Evolutionary conservation across 2,797 vertebrate species (phyloP), one percentile per base, ranked within the genome.

Genomic region (Epinephelus coioides): DNA sequence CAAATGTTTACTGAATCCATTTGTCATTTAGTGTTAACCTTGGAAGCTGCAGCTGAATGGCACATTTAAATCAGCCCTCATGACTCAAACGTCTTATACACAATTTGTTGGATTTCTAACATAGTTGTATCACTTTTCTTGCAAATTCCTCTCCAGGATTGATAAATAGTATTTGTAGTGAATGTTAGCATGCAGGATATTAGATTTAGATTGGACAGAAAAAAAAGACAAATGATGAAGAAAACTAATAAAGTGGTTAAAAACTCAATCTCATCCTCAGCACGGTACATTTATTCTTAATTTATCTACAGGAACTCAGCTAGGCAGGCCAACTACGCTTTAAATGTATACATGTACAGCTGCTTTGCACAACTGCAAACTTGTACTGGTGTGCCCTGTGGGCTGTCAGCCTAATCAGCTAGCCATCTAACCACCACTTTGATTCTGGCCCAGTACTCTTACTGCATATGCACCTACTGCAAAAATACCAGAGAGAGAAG

Each of bases 211-310:
- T 13, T 51, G 30, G 47, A 11, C 18, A 47, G 18, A 49, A 27
- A 73, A 73, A 63, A 60, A 68, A 64, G 8, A 65, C 62, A 11
- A 74, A 64, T 59, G 12, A 70, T 51, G 30, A 55, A 50, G 4
- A 68, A 79, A 79, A 57, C 50, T 6, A 57, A 65, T 57, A 64
- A 54, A 60, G 34, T 63, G 30, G 53, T 69, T 69, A 72, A 75
- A 73, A 84, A 51, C 15, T 38, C 50, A 66, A 50, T 73, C 53
- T 70, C 18, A 46, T 59, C 15, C 59, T 60, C 23, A 60, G 18
- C 30, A 66, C 0, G 12, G 12, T 68, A 53, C 40, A 72, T 76
- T 75, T 66, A 62, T 57, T 69, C 46, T 23, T 43, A 40, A 82
- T 67, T 67, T 27, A 60, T 68, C 46, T 17, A 40, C 57, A 57